These are phyloP conservation scores for Tachyglossus aculeatus DNA, from an alignment of 2,797 vertebrate species.

Conservation along the genomic window DNA sequence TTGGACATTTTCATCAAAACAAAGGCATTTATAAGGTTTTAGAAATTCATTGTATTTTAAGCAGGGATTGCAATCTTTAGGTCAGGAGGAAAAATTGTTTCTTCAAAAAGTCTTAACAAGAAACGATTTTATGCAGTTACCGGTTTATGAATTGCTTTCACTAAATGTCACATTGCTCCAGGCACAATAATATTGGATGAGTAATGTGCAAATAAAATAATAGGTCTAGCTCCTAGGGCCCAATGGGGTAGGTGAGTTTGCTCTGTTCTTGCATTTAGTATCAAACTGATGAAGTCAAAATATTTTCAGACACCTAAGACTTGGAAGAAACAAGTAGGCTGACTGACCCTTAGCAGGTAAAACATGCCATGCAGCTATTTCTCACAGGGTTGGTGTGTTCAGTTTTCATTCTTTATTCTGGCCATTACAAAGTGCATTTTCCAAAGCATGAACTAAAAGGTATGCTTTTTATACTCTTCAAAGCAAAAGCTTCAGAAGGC, in stretches of 20 bases:
- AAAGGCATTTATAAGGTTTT: neutral
- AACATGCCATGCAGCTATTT: neutral
- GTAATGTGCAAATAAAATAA: neutral
- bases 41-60: neutral
- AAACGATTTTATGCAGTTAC: neutral
- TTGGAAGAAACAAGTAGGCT: constrained; percentile 10
- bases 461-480: neutral
- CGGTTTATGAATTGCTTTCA: neutral
- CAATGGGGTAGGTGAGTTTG: neutral
- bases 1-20: neutral
- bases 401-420: too few species aligned
- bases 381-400: too few species aligned
- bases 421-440: neutral
- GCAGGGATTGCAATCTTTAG: neutral
- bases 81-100: neutral
- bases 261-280: neutral
- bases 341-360: neutral
- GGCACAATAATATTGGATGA: neutral
- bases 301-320: neutral
- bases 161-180: neutral
- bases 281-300: neutral
- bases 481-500: neutral
- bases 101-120: neutral
- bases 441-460: neutral
- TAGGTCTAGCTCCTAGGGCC: neutral